Conservation (phyloP, 2,888 invertebrate genomes). For the Rotaria macrura region DNA sequence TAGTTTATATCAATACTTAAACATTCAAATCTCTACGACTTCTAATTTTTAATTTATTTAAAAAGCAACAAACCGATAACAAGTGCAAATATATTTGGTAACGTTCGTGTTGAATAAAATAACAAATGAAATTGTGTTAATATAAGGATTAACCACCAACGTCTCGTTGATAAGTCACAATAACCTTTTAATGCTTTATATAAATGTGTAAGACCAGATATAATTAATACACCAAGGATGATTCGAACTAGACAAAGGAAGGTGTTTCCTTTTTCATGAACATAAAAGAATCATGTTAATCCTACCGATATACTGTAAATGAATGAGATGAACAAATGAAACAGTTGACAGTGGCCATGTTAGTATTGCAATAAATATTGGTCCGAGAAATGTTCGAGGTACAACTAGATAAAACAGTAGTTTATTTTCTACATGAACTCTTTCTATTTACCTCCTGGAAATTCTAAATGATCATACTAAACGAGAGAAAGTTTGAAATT, state of each 20-base stretch:
- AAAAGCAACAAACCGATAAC: conserved; percentile 71
- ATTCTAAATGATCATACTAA: conserved; percentile 93
- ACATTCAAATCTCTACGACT: too few species aligned
- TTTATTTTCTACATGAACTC: not conserved
- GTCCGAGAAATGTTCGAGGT: conserved; percentile 85
- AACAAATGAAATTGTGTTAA: conserved; percentile 91
- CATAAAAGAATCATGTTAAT: not conserved
- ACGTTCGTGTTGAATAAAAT: conserved; percentile 82
- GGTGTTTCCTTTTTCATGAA: too few species aligned
- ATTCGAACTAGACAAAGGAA: conserved; percentile 63
- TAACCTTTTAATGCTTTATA: conserved; percentile 63
- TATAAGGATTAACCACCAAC: conserved; percentile 56
- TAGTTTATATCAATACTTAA: too few species aligned
- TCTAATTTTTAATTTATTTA: too few species aligned
- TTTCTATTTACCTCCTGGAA: conserved; percentile 58
- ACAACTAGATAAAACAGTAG: conserved; percentile 59
- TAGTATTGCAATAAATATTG: conserved; percentile 66
- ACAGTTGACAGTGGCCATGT: conserved; percentile 62
- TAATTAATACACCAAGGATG: conserved; percentile 65
- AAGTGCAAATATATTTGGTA: conserved; percentile 87
- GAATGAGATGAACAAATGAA: not conserved
- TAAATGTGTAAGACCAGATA: conserved; percentile 64
- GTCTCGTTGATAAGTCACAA: conserved; percentile 67
- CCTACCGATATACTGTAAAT: conserved; percentile 22
- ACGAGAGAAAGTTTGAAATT: not conserved